A percentile compares a stretch with the other conserved stretches of the same genome.
phyloP scores from a whole-genome alignment of 2,797 vertebrate species.

The Galaxias olidus region DNA sequence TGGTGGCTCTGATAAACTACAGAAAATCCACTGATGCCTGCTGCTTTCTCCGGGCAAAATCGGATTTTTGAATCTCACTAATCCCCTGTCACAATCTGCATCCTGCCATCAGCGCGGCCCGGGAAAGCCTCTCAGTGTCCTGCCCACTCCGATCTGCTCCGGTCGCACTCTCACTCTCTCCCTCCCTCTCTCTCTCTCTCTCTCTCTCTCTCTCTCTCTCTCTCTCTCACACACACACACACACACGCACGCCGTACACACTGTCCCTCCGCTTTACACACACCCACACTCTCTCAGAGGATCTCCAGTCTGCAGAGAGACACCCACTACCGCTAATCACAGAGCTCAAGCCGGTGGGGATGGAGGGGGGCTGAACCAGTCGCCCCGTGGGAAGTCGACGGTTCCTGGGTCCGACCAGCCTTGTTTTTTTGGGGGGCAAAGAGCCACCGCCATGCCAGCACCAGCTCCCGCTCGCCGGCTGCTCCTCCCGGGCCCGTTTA shows the following conservation, averaged over 20 bases:
- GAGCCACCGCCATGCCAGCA: conserved; percentile 12
- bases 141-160: conserved; percentile 54
- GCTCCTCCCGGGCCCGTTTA: conserved; percentile 37
- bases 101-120: conserved; percentile 79
- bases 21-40: conserved; percentile 74
- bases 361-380: conserved; percentile 60
- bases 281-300: conserved; percentile 33
- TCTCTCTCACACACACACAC: conserved; percentile 26
- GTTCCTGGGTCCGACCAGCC: conserved; percentile 1
- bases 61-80: conserved; percentile 88
- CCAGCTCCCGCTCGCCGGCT: conserved; percentile 14
- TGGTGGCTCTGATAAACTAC: conserved; percentile 72
- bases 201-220: conserved; percentile 44
- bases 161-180: conserved; percentile 37
- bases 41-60: conserved; percentile 84
- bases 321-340: conserved; percentile 45
- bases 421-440: neutral
- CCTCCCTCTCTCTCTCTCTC: conserved; percentile 37
- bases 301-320: conserved; percentile 24
- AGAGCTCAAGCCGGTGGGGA: conserved; percentile 40
- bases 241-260: conserved; percentile 36
- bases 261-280: conserved; percentile 21
- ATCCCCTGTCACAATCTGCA: conserved; percentile 89
- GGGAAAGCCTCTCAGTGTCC: conserved; percentile 53
- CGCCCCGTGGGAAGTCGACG: conserved; percentile 12